Percentiles rank a stretch among this genome's conserved stretches.
Evolutionary conservation across 1,140 invertebrate species (phyloP).

Genomic region (Lordiphosa clarofinis): DNA sequence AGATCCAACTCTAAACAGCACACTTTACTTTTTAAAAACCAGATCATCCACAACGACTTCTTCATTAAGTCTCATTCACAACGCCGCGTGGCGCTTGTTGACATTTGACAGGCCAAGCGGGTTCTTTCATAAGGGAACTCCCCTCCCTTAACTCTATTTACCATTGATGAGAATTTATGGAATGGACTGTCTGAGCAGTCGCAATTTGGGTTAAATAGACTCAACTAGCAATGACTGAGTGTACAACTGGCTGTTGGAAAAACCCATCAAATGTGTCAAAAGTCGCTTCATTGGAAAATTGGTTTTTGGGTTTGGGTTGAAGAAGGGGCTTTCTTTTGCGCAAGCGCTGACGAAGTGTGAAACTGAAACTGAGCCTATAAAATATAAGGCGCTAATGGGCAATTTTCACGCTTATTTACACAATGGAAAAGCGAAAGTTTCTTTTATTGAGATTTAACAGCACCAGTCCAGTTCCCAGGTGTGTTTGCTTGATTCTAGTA

Average conservation of each 20-base stretch:
- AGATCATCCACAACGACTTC: conserved; percentile 51
- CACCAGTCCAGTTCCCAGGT: conserved; percentile 26
- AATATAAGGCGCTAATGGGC: conserved; percentile 60
- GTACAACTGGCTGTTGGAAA: conserved; percentile 4
- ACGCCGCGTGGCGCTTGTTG: conserved; percentile 72
- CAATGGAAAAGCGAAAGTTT: conserved; percentile 72
- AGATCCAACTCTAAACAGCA: no score
- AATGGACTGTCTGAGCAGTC: conserved; percentile 31
- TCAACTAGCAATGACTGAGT: conserved; percentile 29
- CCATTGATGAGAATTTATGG: conserved; percentile 69
- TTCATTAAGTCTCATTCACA: conserved; percentile 65
- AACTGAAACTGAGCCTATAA: conserved; percentile 39
- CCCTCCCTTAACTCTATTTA: conserved; percentile 17
- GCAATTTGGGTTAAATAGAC: conserved; percentile 47
- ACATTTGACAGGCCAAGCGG: conserved; percentile 60
- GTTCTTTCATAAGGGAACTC: conserved; percentile 13
- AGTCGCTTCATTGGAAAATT: conserved; percentile 50
- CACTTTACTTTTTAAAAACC: conserved; percentile 11
- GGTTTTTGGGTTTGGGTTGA: conserved; percentile 23
- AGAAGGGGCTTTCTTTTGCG: conserved; percentile 14
- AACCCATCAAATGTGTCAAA: conserved; percentile 62
- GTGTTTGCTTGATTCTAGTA: conserved; percentile 59
- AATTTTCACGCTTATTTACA: conserved; percentile 65
- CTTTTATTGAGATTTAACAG: conserved; percentile 18
- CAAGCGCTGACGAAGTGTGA: conserved; percentile 8